phyloP scores from a whole-genome alignment of 2,113 vertebrate species.

The Tetraodon nigroviridis region DNA sequence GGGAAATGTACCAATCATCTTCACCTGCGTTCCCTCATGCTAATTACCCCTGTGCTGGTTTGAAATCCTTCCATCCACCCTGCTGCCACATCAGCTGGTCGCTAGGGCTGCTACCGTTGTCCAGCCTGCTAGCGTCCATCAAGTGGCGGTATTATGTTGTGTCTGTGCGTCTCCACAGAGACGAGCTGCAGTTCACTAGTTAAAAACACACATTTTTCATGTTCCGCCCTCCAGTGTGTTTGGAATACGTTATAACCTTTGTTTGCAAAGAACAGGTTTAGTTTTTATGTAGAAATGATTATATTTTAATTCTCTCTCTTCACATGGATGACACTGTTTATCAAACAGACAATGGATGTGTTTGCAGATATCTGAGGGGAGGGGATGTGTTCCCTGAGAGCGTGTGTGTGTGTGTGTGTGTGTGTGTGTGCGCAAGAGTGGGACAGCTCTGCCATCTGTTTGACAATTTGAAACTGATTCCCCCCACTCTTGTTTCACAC shows the following conservation, averaged over 20 bases:
- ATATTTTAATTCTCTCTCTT: neutral
- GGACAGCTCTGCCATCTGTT: slow-evolving; percentile 62
- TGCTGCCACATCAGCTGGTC: slow-evolving; percentile 22
- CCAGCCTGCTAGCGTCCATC: slow-evolving; percentile 50
- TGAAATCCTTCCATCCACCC: slow-evolving; percentile 39
- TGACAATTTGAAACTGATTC: slow-evolving; percentile 66
- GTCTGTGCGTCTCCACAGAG: slow-evolving; percentile 32
- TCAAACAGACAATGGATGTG: slow-evolving; percentile 16
- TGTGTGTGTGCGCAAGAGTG: neutral
- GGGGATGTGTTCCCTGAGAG: slow-evolving; percentile 24
- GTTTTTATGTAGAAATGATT: too few relatives aligned
- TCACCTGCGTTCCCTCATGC: slow-evolving; percentile 21
- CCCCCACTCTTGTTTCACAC: slow-evolving; percentile 37
- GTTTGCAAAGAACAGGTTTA: neutral
- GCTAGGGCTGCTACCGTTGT: slow-evolving; percentile 25
- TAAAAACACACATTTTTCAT: slow-evolving; percentile 26
- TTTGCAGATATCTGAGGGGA: slow-evolving; percentile 11
- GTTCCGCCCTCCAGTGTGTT: slow-evolving; percentile 15
- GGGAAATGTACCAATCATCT: slow-evolving; percentile 35
- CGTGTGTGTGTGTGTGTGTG: neutral
- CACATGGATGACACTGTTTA: neutral
- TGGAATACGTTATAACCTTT: neutral
- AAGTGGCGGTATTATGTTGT: slow-evolving; percentile 44
- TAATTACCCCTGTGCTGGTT: slow-evolving; percentile 38
- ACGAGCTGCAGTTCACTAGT: slow-evolving; percentile 47